Evolutionary conservation across 2,113 vertebrate species (phyloP).

Genomic region (Hiodon alosoides): DNA sequence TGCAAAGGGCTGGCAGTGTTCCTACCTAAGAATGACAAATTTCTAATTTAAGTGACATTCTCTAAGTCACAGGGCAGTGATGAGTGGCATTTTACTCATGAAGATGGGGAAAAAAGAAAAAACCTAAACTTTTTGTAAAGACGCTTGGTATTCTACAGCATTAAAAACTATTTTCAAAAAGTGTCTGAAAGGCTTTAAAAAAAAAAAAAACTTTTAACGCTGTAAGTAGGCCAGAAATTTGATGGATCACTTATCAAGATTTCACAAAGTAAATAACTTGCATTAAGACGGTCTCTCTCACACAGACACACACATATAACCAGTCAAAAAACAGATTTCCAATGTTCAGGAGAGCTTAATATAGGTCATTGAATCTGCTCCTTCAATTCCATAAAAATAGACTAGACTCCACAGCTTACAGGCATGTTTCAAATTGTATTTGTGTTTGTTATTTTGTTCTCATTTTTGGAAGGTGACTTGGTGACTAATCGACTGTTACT

Average conservation of each 20-base stretch:
- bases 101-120: too few species aligned
- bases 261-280: conserved; percentile 36
- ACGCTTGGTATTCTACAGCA: too few species aligned
- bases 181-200: too few species aligned
- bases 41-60: too few species aligned
- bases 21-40: too few species aligned
- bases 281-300: conserved; percentile 14
- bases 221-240: conserved; percentile 19
- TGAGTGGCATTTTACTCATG: too few species aligned
- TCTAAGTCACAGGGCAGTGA: too few species aligned
- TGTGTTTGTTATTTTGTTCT: conserved; percentile 25
- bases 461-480: conserved; percentile 43
- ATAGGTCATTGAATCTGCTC: conserved; percentile 15
- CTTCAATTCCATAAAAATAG: conserved; percentile 25
- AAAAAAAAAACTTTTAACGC: background rate
- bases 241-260: conserved; percentile 45
- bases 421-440: conserved; percentile 21
- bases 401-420: conserved; percentile 4
- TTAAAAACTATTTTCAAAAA: too few species aligned
- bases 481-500: conserved; percentile 33
- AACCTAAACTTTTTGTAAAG: too few species aligned
- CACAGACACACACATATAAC: conserved; percentile 31
- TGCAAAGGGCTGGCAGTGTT: too few species aligned
- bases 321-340: conserved; percentile 2
- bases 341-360: conserved; percentile 17